Percentiles rank a stretch among this genome's conserved stretches.
Evolutionary conservation across 2,888 invertebrate species (phyloP).

Genomic region (Acanthosepion esculentum): DNA sequence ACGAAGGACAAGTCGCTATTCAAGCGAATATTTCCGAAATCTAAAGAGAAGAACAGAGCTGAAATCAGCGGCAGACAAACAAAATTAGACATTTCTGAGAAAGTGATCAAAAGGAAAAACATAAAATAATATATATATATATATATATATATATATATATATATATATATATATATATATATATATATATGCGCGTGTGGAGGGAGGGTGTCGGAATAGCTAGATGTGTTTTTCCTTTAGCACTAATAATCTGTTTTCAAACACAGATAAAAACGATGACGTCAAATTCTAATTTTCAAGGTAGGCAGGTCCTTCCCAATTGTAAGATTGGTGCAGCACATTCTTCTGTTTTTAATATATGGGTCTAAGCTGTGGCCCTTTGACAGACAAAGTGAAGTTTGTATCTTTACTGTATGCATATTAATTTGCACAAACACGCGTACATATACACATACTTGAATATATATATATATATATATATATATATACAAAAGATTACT

Average conservation of each 20-base stretch:
- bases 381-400: neutral
- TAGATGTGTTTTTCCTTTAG: neutral
- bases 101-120: neutral
- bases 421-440: neutral
- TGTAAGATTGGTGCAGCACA: neutral
- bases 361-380: neutral
- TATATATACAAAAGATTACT: neutral
- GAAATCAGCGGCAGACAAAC: neutral
- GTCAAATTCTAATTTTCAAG: neutral
- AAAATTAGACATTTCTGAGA: neutral
- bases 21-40: conserved; percentile 4
- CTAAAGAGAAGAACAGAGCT: neutral
- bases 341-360: neutral
- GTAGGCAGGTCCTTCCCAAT: neutral
- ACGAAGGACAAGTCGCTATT: neutral
- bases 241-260: neutral
- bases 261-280: neutral
- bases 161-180: no score
- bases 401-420: neutral
- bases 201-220: neutral
- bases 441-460: neutral
- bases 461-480: neutral
- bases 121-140: neutral
- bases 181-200: neutral
- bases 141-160: no score